Evolutionary conservation across 1,140 invertebrate species (phyloP), one percentile per base, ranked within the genome.

Genomic region (Hyphantria cunea): DNA sequence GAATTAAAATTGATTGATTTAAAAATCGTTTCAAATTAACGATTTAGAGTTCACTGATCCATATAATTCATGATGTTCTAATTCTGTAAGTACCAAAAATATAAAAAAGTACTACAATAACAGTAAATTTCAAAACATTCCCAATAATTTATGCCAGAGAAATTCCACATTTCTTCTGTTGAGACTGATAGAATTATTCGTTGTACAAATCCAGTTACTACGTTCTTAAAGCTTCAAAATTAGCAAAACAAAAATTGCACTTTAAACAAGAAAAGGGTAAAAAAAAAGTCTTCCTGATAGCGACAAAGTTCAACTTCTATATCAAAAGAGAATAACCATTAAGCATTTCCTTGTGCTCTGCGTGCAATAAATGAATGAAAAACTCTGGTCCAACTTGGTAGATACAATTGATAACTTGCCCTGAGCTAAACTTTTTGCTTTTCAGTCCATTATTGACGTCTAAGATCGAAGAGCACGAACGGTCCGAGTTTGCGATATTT

Each of bases 311-410:
- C 65, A 76, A 56, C 75, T 79, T 82, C 78, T 81, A 80, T 74
- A 76, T 76, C 65, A 76, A 82, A 77, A 78, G 70, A 76, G 71
- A 78, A 80, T 77, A 82, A 78, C 76, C 76, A 80, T 81, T 81
- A 81, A 76, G 72, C 65, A 74, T 75, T 84, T 82, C 72, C 72
- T 76, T 72, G 71, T 60, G 66, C 68, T 78, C 71, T 74, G 78
- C 76, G 72, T 82, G 78, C 74, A 80, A 84, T 84, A 84, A 86
- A 86, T 86, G 82, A 76, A 84, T 85, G 78, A 82, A 78, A 84
- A 85, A 84, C 78, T 78, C 73, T 68, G 69, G 69, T 72, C 66
- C 65, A 78, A 86, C 79, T 84, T 76, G 49, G 69, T 70, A 78
- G 81, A 80, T 80, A 82, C 78, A 80, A 82, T 80, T 84, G 79